A percentile compares a stretch with the other conserved stretches of the same genome.
These are phyloP conservation scores for Montipora foliosa DNA, from an alignment of 64 coral and sea anemone species.

Conservation along the genomic window DNA sequence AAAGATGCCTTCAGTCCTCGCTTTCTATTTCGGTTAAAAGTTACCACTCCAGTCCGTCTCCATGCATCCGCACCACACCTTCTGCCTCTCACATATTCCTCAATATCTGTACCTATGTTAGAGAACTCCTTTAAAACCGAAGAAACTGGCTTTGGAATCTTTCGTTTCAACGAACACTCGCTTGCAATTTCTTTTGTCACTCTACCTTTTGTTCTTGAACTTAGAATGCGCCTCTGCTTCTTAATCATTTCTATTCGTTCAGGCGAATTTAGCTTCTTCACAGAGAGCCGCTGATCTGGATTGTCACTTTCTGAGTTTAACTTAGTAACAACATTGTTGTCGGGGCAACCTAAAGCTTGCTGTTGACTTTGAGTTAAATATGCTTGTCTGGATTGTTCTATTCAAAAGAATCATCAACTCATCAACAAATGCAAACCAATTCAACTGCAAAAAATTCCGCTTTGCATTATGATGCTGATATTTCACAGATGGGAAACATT, in stretches of 20 bases:
- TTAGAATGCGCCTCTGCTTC: background rate
- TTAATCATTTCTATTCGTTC: constrained; percentile 54
- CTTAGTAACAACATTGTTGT: constrained; percentile 19
- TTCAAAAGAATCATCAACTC: constrained; percentile 20
- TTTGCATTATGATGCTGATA: too few relatives aligned
- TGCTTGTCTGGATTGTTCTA: constrained; percentile 37
- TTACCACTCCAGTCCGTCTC: background rate
- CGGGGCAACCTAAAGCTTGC: background rate
- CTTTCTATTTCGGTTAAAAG: too few relatives aligned
- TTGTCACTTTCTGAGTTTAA: constrained; percentile 58
- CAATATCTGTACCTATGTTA: too few relatives aligned
- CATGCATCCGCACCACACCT: constrained; percentile 63
- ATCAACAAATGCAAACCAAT: constrained; percentile 58
- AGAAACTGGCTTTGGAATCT: constrained; percentile 56
- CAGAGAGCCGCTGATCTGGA: background rate
- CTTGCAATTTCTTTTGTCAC: constrained; percentile 42
- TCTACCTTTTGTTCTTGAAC: constrained; percentile 27
- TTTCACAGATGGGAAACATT: too few relatives aligned
- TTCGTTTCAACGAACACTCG: constrained; percentile 34
- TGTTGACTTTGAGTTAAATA: constrained; percentile 7
- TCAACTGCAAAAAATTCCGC: background rate
- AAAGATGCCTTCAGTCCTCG: background rate
- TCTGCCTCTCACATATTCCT: constrained; percentile 26
- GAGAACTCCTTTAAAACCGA: too few relatives aligned
- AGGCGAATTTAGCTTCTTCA: constrained; percentile 33